Conservation (phyloP, 1,140 invertebrate genomes). For the Pseudomyrmex pallidus region DNA sequence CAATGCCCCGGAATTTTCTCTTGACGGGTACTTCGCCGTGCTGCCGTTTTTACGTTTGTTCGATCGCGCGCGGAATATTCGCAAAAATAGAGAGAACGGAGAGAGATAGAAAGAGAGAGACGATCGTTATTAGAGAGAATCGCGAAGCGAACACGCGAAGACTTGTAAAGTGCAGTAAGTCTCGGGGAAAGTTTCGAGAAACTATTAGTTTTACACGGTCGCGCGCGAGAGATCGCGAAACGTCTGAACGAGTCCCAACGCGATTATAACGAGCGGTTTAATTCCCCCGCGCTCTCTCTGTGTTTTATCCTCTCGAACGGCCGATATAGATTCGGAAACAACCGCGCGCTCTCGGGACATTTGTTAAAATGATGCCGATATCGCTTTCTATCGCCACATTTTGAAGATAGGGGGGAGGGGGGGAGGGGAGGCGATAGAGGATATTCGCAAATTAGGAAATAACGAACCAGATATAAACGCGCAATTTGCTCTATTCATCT, state of each 20-base stretch:
- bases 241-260: not conserved
- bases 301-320: not conserved
- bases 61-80: not conserved
- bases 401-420: not conserved
- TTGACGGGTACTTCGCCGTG: not conserved
- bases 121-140: conserved; percentile 3
- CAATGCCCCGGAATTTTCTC: not conserved
- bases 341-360: not conserved
- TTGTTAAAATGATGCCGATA: conserved; percentile 25
- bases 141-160: not conserved
- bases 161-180: not conserved
- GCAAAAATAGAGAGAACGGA: no score
- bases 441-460: conserved; percentile 43
- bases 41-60: not conserved
- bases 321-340: conserved; percentile 24
- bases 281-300: not conserved
- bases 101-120: not conserved
- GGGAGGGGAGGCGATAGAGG: not conserved
- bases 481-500: conserved; percentile 34
- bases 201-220: conserved; percentile 19
- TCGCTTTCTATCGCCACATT: not conserved
- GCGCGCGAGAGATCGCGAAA: conserved; percentile 22
- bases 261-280: conserved; percentile 13
- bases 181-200: not conserved
- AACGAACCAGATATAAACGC: conserved; percentile 10